A percentile compares a stretch with the other conserved stretches of the same genome.
These are phyloP conservation scores for Anguilla marmorata DNA, from an alignment of 2,797 vertebrate genomes.

Conservation along the genomic window DNA sequence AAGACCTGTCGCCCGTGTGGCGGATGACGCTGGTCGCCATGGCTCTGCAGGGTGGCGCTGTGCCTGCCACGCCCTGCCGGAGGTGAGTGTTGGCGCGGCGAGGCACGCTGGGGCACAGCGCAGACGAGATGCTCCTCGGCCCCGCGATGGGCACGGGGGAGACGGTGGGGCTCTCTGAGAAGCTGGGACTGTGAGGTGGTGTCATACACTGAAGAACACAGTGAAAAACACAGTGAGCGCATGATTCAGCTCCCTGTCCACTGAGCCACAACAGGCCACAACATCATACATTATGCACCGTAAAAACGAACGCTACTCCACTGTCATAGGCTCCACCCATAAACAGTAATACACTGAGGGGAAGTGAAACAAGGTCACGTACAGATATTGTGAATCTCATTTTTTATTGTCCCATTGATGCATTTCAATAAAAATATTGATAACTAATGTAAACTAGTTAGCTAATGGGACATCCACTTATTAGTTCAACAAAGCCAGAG, in stretches of 20 bases:
- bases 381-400: neutral
- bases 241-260: slow-evolving; percentile 1
- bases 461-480: neutral
- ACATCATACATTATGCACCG: neutral
- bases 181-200: slow-evolving; percentile 92
- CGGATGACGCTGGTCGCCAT: slow-evolving; percentile 86
- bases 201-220: slow-evolving; percentile 87
- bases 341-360: neutral
- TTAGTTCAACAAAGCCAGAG: neutral
- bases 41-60: slow-evolving; percentile 67
- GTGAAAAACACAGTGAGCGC: slow-evolving; percentile 18
- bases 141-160: slow-evolving; percentile 42
- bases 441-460: neutral
- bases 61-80: slow-evolving; percentile 38
- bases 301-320: neutral
- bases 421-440: neutral
- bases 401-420: neutral
- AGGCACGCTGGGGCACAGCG: slow-evolving; percentile 41
- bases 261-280: neutral
- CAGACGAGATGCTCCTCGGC: slow-evolving; percentile 48
- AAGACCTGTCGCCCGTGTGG: slow-evolving; percentile 77
- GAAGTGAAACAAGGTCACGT: neutral
- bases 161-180: slow-evolving; percentile 69
- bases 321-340: neutral
- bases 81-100: slow-evolving; percentile 28